Percentiles rank a stretch among this genome's conserved stretches.
Conservation (phyloP, 2,113 vertebrate genomes). For the Myxocyprinus asiaticus region DNA sequence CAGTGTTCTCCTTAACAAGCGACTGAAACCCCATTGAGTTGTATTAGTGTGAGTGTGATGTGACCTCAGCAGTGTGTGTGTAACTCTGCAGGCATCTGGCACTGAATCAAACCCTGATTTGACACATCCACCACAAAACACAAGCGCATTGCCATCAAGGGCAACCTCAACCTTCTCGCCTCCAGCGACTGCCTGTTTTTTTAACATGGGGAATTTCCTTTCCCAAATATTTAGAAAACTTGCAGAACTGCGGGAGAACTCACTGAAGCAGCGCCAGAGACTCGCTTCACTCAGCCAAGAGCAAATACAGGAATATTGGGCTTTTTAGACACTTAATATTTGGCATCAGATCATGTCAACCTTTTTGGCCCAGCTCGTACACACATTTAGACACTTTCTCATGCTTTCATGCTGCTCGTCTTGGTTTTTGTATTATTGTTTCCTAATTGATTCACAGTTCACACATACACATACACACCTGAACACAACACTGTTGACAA, state of each 20-base stretch:
- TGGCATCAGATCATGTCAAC: background rate
- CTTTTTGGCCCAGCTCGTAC: too few species aligned
- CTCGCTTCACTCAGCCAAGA: background rate
- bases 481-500: too few species aligned
- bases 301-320: constrained; percentile 19
- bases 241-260: constrained; percentile 45
- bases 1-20: too few species aligned
- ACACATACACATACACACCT: background rate
- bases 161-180: constrained; percentile 38
- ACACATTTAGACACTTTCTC: too few species aligned
- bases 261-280: constrained; percentile 32
- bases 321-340: constrained; percentile 48
- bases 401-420: too few species aligned
- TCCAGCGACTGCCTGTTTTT: constrained; percentile 14
- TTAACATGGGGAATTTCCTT: constrained; percentile 60
- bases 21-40: too few species aligned
- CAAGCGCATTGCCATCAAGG: background rate
- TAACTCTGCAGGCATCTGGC: constrained; percentile 57
- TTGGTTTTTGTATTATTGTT: too few species aligned
- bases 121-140: constrained; percentile 60
- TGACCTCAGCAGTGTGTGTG: constrained; percentile 12
- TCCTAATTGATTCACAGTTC: too few species aligned
- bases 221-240: constrained; percentile 64
- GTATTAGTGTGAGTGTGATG: background rate
- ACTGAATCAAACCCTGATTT: constrained; percentile 56